These are phyloP conservation scores for Coecobrya sp. DNA, from an alignment of 2,888 invertebrate species.

Conservation along the genomic window DNA sequence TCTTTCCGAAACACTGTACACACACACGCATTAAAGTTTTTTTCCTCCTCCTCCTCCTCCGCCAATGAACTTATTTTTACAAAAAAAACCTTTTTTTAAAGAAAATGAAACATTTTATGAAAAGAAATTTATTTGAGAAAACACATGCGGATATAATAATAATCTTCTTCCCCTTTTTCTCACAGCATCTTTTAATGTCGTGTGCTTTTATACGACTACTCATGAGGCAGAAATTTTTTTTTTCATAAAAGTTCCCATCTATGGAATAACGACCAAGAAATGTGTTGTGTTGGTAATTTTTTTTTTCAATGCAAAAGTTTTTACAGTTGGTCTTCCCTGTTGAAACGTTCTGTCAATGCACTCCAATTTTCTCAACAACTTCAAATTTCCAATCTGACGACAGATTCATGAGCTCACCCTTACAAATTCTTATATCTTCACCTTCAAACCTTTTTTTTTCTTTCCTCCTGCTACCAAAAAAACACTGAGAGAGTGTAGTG, in stretches of 20 bases:
- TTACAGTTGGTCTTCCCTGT: constrained; percentile 86
- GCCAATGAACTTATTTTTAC: neutral
- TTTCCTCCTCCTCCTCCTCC: no score
- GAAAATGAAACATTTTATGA: constrained; percentile 64
- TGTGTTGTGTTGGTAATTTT: no score
- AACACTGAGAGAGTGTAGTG: neutral
- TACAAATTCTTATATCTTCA: constrained; percentile 81
- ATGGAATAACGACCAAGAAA: constrained; percentile 77
- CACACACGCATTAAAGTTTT: neutral
- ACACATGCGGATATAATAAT: neutral
- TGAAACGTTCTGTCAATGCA: constrained; percentile 86
- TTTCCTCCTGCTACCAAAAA: no score
- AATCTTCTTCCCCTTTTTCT: no score
- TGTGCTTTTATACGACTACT: constrained; percentile 34
- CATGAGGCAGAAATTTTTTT: constrained; percentile 39
- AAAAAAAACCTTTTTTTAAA: constrained; percentile 1
- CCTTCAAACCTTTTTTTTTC: constrained; percentile 62
- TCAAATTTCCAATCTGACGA: constrained; percentile 85
- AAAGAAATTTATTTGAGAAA: constrained; percentile 37
- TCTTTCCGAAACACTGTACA: neutral
- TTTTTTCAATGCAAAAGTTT: constrained; percentile 86
- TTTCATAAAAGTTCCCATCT: constrained; percentile 57
- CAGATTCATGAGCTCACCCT: constrained; percentile 86
- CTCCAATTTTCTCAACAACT: constrained; percentile 83
- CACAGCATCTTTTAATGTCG: constrained; percentile 42